phyloP scores from a whole-genome alignment of 2,888 invertebrate species.

The Ophioninae sp. region DNA sequence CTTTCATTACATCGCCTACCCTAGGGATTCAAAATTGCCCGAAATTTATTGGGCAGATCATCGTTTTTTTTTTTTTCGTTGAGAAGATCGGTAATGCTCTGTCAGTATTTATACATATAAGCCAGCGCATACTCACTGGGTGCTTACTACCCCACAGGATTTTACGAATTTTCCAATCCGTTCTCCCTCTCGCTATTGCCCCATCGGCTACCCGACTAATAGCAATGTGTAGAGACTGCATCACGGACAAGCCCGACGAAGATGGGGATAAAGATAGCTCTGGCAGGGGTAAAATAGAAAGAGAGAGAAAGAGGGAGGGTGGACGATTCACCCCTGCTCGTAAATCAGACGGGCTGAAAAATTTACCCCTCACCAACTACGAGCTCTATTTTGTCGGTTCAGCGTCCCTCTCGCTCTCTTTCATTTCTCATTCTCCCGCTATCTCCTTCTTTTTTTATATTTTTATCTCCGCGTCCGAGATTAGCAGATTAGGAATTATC shows the following conservation, averaged over 20 bases:
- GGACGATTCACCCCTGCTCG: constrained; percentile 54
- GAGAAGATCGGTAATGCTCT: constrained; percentile 25
- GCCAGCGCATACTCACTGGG: constrained; percentile 13
- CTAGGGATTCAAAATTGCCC: constrained; percentile 63
- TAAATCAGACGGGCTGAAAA: constrained; percentile 66
- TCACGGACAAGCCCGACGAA: constrained; percentile 1
- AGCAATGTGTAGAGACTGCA: constrained; percentile 41
- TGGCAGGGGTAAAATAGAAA: background rate
- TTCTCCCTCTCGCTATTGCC: constrained; percentile 38
- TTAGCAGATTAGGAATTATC: constrained; percentile 63
- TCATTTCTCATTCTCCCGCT: constrained; percentile 25
- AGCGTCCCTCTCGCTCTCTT: constrained; percentile 22
- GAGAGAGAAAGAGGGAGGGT: background rate
- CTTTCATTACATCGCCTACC: constrained; percentile 79
- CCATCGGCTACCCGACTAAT: constrained; percentile 55
- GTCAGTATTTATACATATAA: constrained; percentile 6
- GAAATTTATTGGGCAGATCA: constrained; percentile 74
- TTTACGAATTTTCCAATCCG: constrained; percentile 71
- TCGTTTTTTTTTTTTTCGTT: constrained; percentile 50
- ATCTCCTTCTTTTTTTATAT: constrained; percentile 29
- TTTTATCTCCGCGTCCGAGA: constrained; percentile 53
- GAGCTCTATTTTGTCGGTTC: constrained; percentile 3
- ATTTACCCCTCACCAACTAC: constrained; percentile 46
- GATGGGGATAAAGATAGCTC: constrained; percentile 22
- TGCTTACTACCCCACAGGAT: constrained; percentile 61